Base-by-base conservation (phyloP, 2,888 invertebrate genomes). In the Philereme transversata region DNA sequence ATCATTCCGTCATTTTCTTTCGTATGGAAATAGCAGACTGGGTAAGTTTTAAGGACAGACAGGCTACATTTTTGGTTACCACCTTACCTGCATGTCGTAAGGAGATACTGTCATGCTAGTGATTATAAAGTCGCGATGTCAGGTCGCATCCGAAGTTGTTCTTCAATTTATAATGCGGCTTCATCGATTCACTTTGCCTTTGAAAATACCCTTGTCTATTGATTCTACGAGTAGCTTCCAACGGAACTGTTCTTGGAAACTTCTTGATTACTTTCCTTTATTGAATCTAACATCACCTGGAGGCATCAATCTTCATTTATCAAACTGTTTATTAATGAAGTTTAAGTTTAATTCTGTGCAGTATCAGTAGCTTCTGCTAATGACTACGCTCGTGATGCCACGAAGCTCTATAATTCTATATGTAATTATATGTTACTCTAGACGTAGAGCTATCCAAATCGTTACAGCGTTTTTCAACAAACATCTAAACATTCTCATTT, bases 101-200 rank as follows among this genome's bases (percentile, higher is more conserved):
- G 22, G 1, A 22, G 22, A 22, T 22, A 22, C 22, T 22, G 22
- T 22, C 22, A 22, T 22, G 22, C 22, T 22, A 22, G 22, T 22
- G 22, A 22, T 22, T 43, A 10, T 8, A 41, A 9, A 43, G 51
- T 48, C 41, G 59, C 43, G 38, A 43, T 44, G 38, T 48, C 41
- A 51, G 46, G 43, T 62, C 48, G 51, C 45, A 35, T 44, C 35
- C 11, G 53, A 22, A 40, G 50, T 45, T 44, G 44, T 49, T 34
- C 43, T 49, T 63, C 11, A 59, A 70, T 71, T 63, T 65, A 71
- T 76, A 70, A 76, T 69, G 60, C 58, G 62, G 53, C 55, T 61
- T 45, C 56, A 71, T 74, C 62, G 62, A 68, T 71, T 61, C 62
- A 51, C 57, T 47, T 57, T 52, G 51, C 59, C 51, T 65, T 61